These are phyloP conservation scores for Anastrepha ludens DNA, from an alignment of 1,140 invertebrate species.

Conservation along the genomic window DNA sequence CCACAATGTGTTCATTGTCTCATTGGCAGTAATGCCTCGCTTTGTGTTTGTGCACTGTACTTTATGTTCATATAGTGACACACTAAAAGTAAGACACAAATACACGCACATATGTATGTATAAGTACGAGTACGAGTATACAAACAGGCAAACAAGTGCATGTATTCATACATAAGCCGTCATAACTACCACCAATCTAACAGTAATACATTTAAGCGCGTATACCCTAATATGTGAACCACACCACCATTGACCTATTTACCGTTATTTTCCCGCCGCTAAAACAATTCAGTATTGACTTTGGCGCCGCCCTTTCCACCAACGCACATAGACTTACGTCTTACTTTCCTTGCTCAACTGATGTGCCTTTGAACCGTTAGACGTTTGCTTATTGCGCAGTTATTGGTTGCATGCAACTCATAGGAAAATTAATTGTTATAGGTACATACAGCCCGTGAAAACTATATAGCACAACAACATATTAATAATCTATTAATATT, in stretches of 20 bases:
- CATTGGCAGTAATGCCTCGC: not conserved
- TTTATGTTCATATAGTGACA: not conserved
- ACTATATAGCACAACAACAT: too few relatives aligned
- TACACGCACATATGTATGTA: not conserved
- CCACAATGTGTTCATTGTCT: not conserved
- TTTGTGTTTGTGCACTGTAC: too few relatives aligned
- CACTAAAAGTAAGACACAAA: not conserved
- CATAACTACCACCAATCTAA: too few relatives aligned
- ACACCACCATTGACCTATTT: conserved; percentile 48
- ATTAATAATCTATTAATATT: too few relatives aligned
- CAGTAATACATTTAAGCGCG: not conserved
- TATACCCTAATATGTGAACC: not conserved
- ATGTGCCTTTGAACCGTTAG: not conserved
- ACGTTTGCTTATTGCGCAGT: conserved; percentile 5
- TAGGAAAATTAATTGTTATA: conserved; percentile 3
- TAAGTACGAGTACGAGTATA: not conserved
- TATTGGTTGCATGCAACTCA: not conserved
- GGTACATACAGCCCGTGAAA: not conserved
- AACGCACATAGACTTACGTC: not conserved
- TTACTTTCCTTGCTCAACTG: not conserved
- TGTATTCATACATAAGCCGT: not conserved
- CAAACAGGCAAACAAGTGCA: not conserved
- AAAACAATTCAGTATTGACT: not conserved
- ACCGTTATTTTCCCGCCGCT: conserved; percentile 4
- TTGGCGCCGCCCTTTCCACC: conserved; percentile 19